These are phyloP conservation scores for Jordanella pulchra DNA, from an alignment of 2,797 vertebrate genomes.

Conservation along the genomic window DNA sequence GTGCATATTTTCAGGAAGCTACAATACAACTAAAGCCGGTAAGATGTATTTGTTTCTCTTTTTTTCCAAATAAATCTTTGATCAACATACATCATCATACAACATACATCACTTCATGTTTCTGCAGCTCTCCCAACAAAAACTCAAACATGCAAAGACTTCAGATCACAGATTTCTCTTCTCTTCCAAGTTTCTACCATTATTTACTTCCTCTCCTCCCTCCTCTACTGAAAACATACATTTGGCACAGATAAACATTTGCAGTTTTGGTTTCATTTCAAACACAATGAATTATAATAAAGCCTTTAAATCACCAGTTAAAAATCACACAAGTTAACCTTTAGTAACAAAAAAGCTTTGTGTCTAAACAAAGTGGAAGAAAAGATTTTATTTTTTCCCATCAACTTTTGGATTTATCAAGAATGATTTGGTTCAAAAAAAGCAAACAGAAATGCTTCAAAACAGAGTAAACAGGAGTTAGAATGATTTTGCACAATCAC, in stretches of 20 bases:
- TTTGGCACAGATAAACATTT: constrained; percentile 51
- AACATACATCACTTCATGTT: no score
- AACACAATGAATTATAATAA: constrained; percentile 56
- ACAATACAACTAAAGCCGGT: neutral
- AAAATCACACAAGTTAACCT: constrained; percentile 33
- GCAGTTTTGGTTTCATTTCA: constrained; percentile 7
- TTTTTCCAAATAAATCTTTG: neutral
- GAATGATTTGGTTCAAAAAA: neutral
- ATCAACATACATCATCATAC: constrained; percentile 13
- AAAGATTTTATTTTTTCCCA: neutral
- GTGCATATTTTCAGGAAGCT: no score
- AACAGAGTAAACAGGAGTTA: neutral
- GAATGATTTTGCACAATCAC: neutral
- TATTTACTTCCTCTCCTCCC: constrained; percentile 5
- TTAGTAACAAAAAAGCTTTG: constrained; percentile 37
- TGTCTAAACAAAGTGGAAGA: constrained; percentile 24
- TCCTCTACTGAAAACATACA: constrained; percentile 26
- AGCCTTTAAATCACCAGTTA: constrained; percentile 41
- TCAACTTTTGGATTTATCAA: neutral
- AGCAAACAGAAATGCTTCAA: neutral
- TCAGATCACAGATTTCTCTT: constrained; percentile 10
- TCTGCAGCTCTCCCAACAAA: constrained; percentile 1
- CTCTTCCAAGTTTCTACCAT: neutral
- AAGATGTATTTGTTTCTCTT: neutral
- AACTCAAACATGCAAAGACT: constrained; percentile 8